Evolutionary conservation across 2,888 invertebrate genomes (phyloP).

Genomic region (Microdon myrmicae): DNA sequence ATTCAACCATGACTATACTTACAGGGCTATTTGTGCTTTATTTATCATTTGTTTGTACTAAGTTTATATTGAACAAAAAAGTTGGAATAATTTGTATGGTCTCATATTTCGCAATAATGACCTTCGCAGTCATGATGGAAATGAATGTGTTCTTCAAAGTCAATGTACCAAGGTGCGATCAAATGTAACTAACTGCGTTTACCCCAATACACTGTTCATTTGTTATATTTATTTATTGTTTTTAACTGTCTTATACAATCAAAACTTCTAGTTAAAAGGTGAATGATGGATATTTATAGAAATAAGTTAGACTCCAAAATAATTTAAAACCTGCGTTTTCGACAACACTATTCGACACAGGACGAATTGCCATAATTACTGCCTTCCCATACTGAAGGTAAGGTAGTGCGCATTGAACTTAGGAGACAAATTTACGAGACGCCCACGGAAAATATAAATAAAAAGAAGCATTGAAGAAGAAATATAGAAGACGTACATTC

Average conservation of each 20-base stretch:
- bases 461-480: too few species aligned
- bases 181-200: conserved; percentile 58
- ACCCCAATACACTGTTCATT: too few species aligned
- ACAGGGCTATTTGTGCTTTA: conserved; percentile 79
- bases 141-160: conserved; percentile 80
- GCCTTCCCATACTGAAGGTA: too few species aligned
- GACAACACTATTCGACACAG: too few species aligned
- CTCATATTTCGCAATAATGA: conserved; percentile 75
- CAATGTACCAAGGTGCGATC: conserved; percentile 77
- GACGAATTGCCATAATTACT: too few species aligned
- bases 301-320: too few species aligned
- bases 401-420: too few species aligned
- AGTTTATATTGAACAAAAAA: conserved; percentile 77
- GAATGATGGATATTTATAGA: not conserved
- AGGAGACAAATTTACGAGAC: too few species aligned
- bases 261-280: not conserved
- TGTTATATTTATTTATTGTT: too few species aligned
- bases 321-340: too few species aligned
- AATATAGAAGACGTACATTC: too few species aligned
- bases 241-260: not conserved
- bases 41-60: conserved; percentile 73
- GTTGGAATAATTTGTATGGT: conserved; percentile 75
- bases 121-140: conserved; percentile 78
- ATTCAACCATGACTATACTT: conserved; percentile 79
- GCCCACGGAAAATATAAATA: too few species aligned